Evolutionary conservation across 1,140 invertebrate species (phyloP).

Genomic region (Trigoniulus corallinus): DNA sequence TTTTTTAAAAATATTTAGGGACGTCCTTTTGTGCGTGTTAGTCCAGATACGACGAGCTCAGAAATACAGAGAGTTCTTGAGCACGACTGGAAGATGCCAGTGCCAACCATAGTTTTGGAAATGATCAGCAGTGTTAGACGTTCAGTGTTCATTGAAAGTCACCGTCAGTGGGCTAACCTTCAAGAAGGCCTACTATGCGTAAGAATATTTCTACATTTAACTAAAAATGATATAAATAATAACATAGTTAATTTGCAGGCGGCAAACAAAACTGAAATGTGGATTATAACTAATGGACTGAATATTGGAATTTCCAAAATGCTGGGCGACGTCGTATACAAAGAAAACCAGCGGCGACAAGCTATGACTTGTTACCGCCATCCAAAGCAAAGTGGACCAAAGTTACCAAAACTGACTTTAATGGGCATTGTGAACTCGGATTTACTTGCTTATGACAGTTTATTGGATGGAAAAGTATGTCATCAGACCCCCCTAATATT

Average conservation of each 20-base stretch:
- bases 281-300: conserved; percentile 28
- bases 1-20: conserved; percentile 1
- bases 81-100: conserved; percentile 9
- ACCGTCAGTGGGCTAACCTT: conserved; percentile 15
- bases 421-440: conserved; percentile 1
- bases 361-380: conserved; percentile 15
- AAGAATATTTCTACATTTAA: neutral
- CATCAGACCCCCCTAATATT: too few relatives aligned
- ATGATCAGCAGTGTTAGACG: conserved; percentile 15
- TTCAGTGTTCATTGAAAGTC: conserved; percentile 12
- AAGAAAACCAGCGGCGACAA: conserved; percentile 17
- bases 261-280: conserved; percentile 29
- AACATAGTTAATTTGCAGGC: conserved; percentile 12
- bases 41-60: conserved; percentile 1
- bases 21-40: conserved; percentile 3
- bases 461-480: conserved; percentile 6
- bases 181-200: conserved; percentile 19
- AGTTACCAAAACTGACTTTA: conserved; percentile 6
- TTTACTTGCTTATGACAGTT: conserved; percentile 1
- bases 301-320: conserved; percentile 24
- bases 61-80: conserved; percentile 1
- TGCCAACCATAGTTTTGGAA: conserved; percentile 18
- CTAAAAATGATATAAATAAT: neutral
- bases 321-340: conserved; percentile 25
- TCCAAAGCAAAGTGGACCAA: conserved; percentile 11